A percentile compares a stretch with the other conserved stretches of the same genome.
phyloP scores from a whole-genome alignment of 2,888 invertebrate species.

The Achlya flavicornis region DNA sequence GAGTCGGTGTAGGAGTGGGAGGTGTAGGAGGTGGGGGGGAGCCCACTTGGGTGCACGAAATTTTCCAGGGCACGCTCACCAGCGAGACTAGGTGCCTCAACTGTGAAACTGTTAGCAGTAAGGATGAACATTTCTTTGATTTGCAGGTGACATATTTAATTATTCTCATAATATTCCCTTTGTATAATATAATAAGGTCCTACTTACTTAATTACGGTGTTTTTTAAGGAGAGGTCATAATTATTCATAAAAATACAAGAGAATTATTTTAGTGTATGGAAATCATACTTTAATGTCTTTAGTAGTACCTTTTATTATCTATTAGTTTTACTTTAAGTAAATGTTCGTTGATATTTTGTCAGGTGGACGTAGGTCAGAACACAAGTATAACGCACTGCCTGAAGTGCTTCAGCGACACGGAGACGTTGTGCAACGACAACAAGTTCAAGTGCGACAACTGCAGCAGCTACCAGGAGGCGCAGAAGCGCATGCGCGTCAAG shows the following conservation, averaged over 20 bases:
- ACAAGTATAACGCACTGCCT: conserved; percentile 99
- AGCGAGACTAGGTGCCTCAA: conserved; percentile 99
- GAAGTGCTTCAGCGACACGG: conserved; percentile 98
- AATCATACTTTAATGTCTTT: no score
- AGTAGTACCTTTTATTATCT: no score
- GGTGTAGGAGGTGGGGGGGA: conserved; percentile 67
- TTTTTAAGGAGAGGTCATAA: no score
- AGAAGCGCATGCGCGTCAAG: conserved; percentile 99
- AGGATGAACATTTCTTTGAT: conserved; percentile 99
- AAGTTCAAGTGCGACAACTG: conserved; percentile 99
- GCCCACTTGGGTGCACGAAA: conserved; percentile 99
- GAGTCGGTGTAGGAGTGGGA: no score
- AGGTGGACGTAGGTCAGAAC: conserved; percentile 99
- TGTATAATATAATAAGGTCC: no score
- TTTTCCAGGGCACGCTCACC: conserved; percentile 99
- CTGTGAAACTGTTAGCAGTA: conserved; percentile 99
- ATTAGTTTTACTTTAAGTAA: background rate
- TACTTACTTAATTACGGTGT: no score
- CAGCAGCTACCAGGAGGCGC: conserved; percentile 99
- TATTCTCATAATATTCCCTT: background rate
- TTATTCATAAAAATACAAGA: no score
- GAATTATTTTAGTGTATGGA: no score
- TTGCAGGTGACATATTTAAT: conserved; percentile 85
- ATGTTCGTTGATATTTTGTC: conserved; percentile 54
- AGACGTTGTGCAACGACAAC: conserved; percentile 99